Evolutionary conservation across 2,888 invertebrate genomes (phyloP), one percentile per base, ranked within the genome.

Genomic region (Tenthredo mesomela): DNA sequence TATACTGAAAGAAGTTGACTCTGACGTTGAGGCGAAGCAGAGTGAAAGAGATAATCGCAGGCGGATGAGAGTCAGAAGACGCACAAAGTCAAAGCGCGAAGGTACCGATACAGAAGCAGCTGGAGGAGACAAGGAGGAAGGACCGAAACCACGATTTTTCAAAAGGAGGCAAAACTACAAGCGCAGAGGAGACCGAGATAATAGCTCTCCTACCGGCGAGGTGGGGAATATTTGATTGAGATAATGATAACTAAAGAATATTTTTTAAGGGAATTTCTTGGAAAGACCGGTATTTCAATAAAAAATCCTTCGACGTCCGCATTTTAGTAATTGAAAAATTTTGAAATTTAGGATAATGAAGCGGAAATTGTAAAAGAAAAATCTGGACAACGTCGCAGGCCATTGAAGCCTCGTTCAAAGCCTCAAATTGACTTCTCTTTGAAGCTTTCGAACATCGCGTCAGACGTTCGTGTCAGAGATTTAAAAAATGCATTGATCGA

Each of bases 401-500:
- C 94, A 37, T 89, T 77, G 2, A 87, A 84, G 12, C 82, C 84
- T 0, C 89, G 88, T 18, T 93, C 93, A 18, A 91, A 93, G 12
- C 94, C 94, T 0, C 94, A 94, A 85, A 94, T 95, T 37, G 95
- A 95, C 86, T 96, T 95, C 92, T 95, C 96, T 7, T 88, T 95
- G 65, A 93, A 94, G 94, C 95, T 97, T 84, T 96, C 96, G 18
- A 97, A 97, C 91, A 96, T 97, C 90, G 95, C 96, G 84, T 95
- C 95, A 25, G 95, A 95, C 86, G 96, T 96, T 15, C 95, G 97
- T 86, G 96, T 97, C 10, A 95, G 96, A 77, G 97, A 97, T 90
- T 93, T 97, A 89, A 97, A 97, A 91, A 95, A 95, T 80, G 97
- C 96, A 54, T 93, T 97, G 50, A 94, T 94, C 67, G 96, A 96